Conservation (phyloP, 2,888 invertebrate genomes). For the Diarsia dahlii region DNA sequence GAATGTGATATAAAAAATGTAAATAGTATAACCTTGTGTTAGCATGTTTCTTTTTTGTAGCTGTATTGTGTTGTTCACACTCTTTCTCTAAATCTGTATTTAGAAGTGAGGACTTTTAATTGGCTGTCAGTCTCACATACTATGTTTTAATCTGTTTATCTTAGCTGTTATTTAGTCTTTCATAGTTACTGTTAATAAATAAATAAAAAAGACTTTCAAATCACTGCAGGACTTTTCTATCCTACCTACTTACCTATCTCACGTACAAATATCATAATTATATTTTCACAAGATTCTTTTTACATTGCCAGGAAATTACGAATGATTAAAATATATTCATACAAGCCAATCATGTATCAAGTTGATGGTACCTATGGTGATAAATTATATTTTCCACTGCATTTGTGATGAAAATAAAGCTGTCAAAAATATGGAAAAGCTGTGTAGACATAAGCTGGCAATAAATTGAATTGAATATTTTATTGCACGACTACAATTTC, state of each 20-base stretch:
- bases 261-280: neutral
- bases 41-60: no score
- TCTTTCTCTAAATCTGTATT: no score
- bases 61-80: no score
- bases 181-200: no score
- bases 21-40: no score
- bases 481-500: conserved; percentile 23
- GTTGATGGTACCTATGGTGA: neutral
- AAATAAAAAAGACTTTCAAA: neutral
- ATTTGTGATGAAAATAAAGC: conserved; percentile 17
- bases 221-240: no score
- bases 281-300: neutral
- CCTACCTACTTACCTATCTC: no score
- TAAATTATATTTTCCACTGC: conserved; percentile 7
- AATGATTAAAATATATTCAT: conserved; percentile 22
- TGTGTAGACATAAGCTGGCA: neutral
- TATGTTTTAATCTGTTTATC: no score
- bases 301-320: neutral
- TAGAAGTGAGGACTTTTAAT: no score
- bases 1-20: no score
- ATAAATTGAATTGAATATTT: conserved; percentile 38
- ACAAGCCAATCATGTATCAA: conserved; percentile 32
- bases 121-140: no score
- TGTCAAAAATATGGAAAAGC: conserved; percentile 21
- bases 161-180: no score